Evolutionary conservation across 2,113 vertebrate species (phyloP).

Genomic region (Pituophis catenifer): DNA sequence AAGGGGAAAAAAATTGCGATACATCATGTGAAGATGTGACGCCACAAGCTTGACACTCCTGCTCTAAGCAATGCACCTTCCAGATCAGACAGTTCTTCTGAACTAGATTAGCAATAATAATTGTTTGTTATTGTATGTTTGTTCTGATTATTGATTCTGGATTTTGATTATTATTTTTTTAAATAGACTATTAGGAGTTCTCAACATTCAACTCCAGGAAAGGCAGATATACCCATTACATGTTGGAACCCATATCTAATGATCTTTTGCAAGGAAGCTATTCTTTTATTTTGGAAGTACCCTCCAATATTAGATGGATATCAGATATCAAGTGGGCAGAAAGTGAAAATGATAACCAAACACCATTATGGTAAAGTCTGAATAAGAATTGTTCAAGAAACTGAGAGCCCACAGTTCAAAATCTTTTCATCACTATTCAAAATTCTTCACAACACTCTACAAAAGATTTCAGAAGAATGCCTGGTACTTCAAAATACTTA

Average conservation of each 20-base stretch:
- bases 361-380: not conserved
- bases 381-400: not conserved
- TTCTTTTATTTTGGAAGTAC: not conserved
- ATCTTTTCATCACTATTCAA: not conserved
- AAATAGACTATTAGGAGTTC: not conserved
- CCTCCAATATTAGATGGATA: not conserved
- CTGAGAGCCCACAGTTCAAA: not conserved
- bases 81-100: not conserved
- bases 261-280: not conserved
- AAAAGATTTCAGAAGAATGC: fast-evolving
- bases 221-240: not conserved
- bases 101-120: not conserved
- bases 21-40: no score
- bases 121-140: not conserved
- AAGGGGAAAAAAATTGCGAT: no score
- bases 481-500: not conserved
- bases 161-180: not conserved
- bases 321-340: not conserved
- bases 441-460: not conserved
- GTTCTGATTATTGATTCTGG: not conserved
- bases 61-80: not conserved
- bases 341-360: not conserved
- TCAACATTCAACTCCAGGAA: not conserved
- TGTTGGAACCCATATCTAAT: not conserved
- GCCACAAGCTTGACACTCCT: no score